Conservation (phyloP, 2,113 vertebrate species). For the Cariama cristata region DNA sequence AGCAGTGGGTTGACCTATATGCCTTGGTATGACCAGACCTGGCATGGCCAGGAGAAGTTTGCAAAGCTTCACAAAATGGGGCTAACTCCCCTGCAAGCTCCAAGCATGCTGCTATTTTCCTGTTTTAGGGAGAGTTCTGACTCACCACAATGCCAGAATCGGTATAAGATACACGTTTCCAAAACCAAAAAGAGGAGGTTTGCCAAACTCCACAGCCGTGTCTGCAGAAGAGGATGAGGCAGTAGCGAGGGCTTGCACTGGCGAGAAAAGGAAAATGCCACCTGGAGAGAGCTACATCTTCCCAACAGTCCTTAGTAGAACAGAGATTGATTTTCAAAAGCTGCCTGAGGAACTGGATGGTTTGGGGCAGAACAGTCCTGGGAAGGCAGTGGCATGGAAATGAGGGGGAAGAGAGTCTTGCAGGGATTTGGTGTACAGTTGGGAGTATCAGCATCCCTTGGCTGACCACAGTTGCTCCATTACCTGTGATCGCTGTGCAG, state of each 20-base stretch:
- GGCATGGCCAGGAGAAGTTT: background rate
- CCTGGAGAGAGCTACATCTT: background rate
- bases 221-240: rapidly evolving
- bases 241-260: background rate
- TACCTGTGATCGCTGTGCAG: background rate
- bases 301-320: background rate
- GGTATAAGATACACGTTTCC: background rate
- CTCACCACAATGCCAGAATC: background rate
- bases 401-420: background rate
- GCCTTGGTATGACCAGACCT: background rate
- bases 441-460: background rate
- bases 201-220: background rate
- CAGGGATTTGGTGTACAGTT: background rate
- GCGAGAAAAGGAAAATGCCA: background rate
- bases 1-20: rapidly evolving
- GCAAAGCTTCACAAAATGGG: background rate
- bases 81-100: background rate
- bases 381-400: background rate
- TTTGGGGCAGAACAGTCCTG: background rate
- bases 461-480: background rate
- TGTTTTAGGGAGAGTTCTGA: background rate
- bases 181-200: background rate
- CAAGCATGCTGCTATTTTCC: background rate
- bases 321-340: background rate
- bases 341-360: background rate